A percentile compares a stretch with the other conserved stretches of the same genome.
These are phyloP conservation scores for Scolopax bukidnonensis DNA, from an alignment of 2,797 vertebrate genomes.

Conservation along the genomic window DNA sequence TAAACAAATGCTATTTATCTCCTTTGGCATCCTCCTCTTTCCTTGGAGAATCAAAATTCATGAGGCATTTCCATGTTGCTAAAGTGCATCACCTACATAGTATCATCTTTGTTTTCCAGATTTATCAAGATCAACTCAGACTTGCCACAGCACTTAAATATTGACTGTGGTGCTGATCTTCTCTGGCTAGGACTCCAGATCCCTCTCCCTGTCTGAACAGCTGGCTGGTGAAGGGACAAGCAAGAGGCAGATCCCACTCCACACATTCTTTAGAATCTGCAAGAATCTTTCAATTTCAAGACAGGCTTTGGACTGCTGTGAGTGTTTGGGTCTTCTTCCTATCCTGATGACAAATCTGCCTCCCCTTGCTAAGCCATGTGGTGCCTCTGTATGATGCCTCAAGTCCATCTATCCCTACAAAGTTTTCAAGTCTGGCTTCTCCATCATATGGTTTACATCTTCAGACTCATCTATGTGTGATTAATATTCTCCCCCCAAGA, in stretches of 20 bases:
- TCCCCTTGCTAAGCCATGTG: background rate
- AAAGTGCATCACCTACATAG: background rate
- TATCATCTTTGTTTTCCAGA: background rate
- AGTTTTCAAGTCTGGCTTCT: background rate
- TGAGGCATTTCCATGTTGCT: background rate
- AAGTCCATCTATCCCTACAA: background rate
- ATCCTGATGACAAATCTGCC: background rate
- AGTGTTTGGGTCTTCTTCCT: accelerated
- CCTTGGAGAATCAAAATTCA: background rate
- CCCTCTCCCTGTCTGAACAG: background rate
- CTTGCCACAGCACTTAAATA: background rate
- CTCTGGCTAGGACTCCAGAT: background rate
- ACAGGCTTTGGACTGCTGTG: background rate
- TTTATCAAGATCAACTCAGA: background rate
- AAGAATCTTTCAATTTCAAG: background rate
- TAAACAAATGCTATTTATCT: background rate
- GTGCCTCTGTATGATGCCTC: background rate
- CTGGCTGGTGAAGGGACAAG: background rate
- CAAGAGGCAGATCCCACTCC: background rate
- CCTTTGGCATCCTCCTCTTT: background rate
- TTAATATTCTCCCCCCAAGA: background rate
- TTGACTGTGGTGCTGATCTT: background rate
- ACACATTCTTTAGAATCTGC: background rate
- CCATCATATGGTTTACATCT: background rate
- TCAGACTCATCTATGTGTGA: background rate